A percentile compares a stretch with the other conserved stretches of the same genome.
Evolutionary conservation across 1,140 invertebrate genomes (phyloP).

Genomic region (Brachionus rubens): DNA sequence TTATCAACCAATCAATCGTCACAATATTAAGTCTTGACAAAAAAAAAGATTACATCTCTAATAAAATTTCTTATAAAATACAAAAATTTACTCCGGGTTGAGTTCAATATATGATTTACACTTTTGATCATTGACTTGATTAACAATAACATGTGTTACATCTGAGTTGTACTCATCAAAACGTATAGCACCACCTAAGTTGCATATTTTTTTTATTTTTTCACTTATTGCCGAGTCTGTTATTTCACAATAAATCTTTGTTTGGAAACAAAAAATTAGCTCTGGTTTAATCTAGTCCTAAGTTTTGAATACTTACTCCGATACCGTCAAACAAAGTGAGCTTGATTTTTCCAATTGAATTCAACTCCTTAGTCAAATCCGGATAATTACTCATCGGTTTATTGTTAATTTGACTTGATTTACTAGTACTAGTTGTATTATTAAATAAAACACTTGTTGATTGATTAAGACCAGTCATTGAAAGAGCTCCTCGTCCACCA

Average conservation of each 20-base stretch:
- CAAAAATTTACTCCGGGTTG: constrained; percentile 44
- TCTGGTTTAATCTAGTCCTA: background rate
- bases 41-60: no score
- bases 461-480: background rate
- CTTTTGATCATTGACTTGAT: constrained; percentile 32
- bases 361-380: constrained; percentile 9
- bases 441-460: background rate
- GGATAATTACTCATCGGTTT: constrained; percentile 36
- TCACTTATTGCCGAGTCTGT: constrained; percentile 8
- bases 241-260: constrained; percentile 42
- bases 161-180: constrained; percentile 43
- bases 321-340: constrained; percentile 34
- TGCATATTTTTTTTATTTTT: constrained; percentile 38
- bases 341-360: constrained; percentile 44
- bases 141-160: constrained; percentile 45
- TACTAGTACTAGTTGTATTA: background rate
- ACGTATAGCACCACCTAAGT: constrained; percentile 33
- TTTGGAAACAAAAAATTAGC: background rate
- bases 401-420: background rate
- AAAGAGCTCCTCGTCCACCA: background rate
- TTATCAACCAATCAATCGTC: constrained; percentile 39
- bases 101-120: constrained; percentile 39
- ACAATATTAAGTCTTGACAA: constrained; percentile 42
- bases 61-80: no score
- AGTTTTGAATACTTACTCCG: background rate